phyloP scores from a whole-genome alignment of 2,113 vertebrate genomes.

The Progne subis region DNA sequence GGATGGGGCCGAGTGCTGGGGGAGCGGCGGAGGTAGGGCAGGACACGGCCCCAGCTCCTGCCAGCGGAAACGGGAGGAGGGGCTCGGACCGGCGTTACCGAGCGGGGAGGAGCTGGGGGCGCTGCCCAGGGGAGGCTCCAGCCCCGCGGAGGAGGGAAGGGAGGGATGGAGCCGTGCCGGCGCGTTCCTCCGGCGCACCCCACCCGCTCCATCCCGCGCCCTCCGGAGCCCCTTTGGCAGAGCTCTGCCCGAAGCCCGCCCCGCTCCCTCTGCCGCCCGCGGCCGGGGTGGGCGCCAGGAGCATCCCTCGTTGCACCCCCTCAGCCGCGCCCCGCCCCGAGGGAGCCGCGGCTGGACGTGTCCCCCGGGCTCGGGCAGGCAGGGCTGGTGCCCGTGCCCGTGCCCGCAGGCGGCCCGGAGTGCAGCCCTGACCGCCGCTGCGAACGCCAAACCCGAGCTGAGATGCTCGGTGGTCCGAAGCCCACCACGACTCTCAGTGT shows the following conservation, averaged over 20 bases:
- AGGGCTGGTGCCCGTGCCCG: not conserved
- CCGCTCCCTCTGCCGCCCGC: not conserved
- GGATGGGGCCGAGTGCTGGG: not conserved
- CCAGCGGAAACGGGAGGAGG: conserved; percentile 77
- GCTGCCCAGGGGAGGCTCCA: not conserved
- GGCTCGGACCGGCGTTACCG: not conserved
- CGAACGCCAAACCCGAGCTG: fast-evolving
- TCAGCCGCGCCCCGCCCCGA: not conserved
- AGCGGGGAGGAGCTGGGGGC: conserved; percentile 55
- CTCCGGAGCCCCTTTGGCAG: not conserved
- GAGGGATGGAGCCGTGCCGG: not conserved
- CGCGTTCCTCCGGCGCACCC: fast-evolving
- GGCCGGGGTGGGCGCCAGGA: not conserved
- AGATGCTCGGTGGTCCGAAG: not conserved
- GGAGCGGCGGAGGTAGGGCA: not conserved
- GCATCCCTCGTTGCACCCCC: no score
- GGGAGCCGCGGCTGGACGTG: not conserved
- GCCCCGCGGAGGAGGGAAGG: not conserved
- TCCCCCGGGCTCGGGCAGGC: fast-evolving
- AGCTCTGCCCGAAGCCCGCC: not conserved
- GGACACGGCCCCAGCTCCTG: conserved; percentile 13
- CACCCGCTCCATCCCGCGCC: no score
- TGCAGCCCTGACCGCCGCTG: not conserved
- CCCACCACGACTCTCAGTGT: fast-evolving
- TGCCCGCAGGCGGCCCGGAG: not conserved